Evolutionary conservation across 2,888 invertebrate species (phyloP), one percentile per base, ranked within the genome.

Genomic region (Eristalis intricaria): DNA sequence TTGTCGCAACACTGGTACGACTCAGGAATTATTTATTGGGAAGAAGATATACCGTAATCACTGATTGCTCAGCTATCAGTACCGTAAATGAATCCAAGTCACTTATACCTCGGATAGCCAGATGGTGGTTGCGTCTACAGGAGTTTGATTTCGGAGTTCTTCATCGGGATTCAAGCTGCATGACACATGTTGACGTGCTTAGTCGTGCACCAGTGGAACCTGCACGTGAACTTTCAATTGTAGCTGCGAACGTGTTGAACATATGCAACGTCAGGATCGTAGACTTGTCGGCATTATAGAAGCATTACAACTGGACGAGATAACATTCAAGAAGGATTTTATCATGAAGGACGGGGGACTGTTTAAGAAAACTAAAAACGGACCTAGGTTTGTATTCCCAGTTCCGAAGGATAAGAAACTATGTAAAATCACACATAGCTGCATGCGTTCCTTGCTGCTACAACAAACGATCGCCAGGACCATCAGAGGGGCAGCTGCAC

Each of bases 371-470:
- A 13, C 5, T 2, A 13, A 10, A 8, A 4, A 19, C 8, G 22
- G 22, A 22, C 1, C 22, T 22, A 56, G 89, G 4, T 26, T 26
- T 3, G 26, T 26, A 4, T 2, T 26, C 2, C 26, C 2, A 26
- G 88, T 87, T 89, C 40, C 84, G 83, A 10, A 81, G 69, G 60
- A 70, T 84, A 65, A 43, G 85, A 11, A 82, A 85, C 23, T 88
- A 83, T 40, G 84, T 88, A 2, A 87, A 88, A 38, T 64, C 61
- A 13, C 87, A 83, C 56, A 78, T 64, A 8, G 40, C 65, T 2
- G 82, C 85, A 4, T 89, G 88, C 43, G 64, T 88, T 1, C 78
- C 80, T 40, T 89, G 88, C 61, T 81, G 76, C 38, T 88, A 78
- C 43, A 38, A 80, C 38, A 88, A 88, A 38, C 22, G 26, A 40